Conservation (phyloP, 23 tunicate genomes). For the Aplidium turbinatum region DNA sequence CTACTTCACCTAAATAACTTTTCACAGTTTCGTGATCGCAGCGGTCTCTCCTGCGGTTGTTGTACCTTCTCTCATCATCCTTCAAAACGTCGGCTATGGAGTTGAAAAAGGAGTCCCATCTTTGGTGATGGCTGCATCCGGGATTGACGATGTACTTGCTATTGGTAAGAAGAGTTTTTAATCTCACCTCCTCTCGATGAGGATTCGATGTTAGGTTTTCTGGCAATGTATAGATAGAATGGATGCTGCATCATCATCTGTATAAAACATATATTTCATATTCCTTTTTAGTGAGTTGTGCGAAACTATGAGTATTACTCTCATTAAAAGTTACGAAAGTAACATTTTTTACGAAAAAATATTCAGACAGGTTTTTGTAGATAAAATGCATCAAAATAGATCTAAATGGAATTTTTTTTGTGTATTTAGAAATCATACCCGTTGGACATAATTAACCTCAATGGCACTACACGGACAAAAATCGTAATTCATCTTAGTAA, state of each 20-base stretch:
- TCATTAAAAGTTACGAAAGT: background rate
- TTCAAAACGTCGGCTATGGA: constrained; percentile 57
- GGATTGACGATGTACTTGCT: constrained; percentile 88
- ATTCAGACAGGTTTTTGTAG: too few relatives aligned
- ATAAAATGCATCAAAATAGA: too few relatives aligned
- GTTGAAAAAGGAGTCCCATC: constrained; percentile 73
- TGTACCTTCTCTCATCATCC: constrained; percentile 64
- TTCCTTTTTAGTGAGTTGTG: too few relatives aligned
- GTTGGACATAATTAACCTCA: too few relatives aligned
- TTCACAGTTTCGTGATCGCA: constrained; percentile 72
- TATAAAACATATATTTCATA: too few relatives aligned
- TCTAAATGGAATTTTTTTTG: too few relatives aligned
- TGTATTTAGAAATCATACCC: too few relatives aligned
- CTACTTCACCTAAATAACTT: background rate
- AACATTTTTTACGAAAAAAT: background rate
- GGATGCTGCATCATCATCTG: too few relatives aligned
- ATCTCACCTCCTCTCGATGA: background rate
- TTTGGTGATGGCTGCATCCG: constrained; percentile 89
- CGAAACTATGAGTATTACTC: too few relatives aligned
- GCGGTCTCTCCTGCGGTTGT: constrained; percentile 94
- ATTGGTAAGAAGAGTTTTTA: constrained; percentile 77
- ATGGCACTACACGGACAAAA: too few relatives aligned
- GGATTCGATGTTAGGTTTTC: background rate
- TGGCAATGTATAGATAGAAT: background rate
- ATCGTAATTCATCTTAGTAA: too few relatives aligned